Base-by-base conservation (phyloP, 2,113 vertebrate species). In the Pseudolaguvia tuberculata region DNA sequence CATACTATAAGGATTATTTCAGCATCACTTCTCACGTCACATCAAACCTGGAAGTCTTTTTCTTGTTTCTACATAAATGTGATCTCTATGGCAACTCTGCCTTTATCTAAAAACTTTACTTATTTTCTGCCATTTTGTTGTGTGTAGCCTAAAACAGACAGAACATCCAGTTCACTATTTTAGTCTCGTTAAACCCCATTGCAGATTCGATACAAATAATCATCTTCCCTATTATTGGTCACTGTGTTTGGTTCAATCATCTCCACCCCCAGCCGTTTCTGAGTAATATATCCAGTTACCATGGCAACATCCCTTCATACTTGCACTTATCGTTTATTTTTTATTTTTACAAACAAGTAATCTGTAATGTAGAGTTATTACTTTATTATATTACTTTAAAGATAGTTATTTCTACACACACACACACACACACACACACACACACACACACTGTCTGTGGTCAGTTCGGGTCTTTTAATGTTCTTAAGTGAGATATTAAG, bases 261-360 rank as follows among this genome's bases (percentile, higher is more conserved):
- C 4, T 23, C 50, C 47, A 51, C 25, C 23, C 45, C 63, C 12
- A 67, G 3, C 23, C 2, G 17, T 50, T 47, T 20, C 25, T 51
- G 47, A 20, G 25, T 51, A 68, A 51, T 51, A 29, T 68, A 51
- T 20, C 25, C 66, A 69, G 66, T 69, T 69, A 69, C 66, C 52
- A 69, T 69, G 27, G 27, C 48, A 69, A 69, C 66, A n/a, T 52
- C 66, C 18, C 12, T 69, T 31, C 66, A 69, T 52, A 20, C 18
- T 52, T 35, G 27, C 5, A 5, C 18, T 21, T 69, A 8, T 21
- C 6, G 0, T 15, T 29, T 47, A 18, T 66, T 23, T 45, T 45
- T 21, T 18, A 11, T 53, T 35, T 35, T 35, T 35, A 18, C 2
- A 25, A n/a, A 20, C 17, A 61, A 35, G 35, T 18, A 39, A 2